Evolutionary conservation across 2,797 vertebrate genomes (phyloP).

Genomic region (Cyclura pinguis): DNA sequence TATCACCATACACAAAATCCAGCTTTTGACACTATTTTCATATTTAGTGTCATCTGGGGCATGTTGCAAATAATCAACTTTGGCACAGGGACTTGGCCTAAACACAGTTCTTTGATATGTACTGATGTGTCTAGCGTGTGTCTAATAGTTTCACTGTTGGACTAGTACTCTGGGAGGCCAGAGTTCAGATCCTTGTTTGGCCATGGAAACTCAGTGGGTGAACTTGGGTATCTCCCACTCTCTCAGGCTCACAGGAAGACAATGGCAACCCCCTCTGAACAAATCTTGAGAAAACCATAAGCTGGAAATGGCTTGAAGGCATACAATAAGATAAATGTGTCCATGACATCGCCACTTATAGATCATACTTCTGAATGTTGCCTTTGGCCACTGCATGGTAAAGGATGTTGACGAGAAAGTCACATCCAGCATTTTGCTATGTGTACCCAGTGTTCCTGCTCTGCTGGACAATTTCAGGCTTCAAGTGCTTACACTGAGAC

Average conservation of each 20-base stretch:
- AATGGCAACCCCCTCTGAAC: too few species aligned
- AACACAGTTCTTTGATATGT: background rate
- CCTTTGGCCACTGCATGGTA: background rate
- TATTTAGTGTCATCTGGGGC: background rate
- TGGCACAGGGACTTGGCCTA: background rate
- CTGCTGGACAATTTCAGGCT: background rate
- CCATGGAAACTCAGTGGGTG: too few species aligned
- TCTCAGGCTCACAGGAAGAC: too few species aligned
- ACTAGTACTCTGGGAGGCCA: too few species aligned
- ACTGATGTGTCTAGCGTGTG: background rate
- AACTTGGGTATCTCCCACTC: too few species aligned
- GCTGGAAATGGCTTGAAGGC: too few species aligned
- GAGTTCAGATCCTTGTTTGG: too few species aligned
- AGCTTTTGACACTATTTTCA: background rate
- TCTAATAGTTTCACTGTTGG: too few species aligned
- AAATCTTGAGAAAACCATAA: too few species aligned
- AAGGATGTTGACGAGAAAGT: background rate
- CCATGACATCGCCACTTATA: background rate
- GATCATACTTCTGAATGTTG: background rate
- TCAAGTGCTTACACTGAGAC: background rate
- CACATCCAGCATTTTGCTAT: background rate
- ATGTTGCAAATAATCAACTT: background rate
- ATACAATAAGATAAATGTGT: background rate
- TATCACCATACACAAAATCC: background rate
- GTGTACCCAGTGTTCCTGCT: background rate